Evolutionary conservation across 2,113 vertebrate genomes (phyloP), one percentile per base, ranked within the genome.

Genomic region (Oreochromis niloticus): DNA sequence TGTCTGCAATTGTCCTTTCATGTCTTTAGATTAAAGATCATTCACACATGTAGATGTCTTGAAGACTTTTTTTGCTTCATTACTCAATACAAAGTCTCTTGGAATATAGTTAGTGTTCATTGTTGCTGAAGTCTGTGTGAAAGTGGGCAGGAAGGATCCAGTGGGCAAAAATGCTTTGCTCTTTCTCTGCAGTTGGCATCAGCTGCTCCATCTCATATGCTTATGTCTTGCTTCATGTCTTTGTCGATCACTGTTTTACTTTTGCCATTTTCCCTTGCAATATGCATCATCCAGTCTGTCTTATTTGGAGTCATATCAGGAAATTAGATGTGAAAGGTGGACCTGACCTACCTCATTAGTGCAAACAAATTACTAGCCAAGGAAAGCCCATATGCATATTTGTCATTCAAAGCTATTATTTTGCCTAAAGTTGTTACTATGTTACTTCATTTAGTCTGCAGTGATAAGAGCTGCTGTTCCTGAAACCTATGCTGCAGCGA

Each of bases 351-450:
- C 86, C 82, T 93, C 87, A 94, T 95, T 95, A 93, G 85, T 86
- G 41, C 85, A 86, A 86, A 95, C 94, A 93, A 94, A 96, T 95
- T 92, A 81, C 83, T 34, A 50, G 87, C 61, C 87, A 84, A 94
- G 87, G 90, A 94, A 96, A 95, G 85, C 78, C 81, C 81, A 92
- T 46, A 87, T 56, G 5, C 82, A 85, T 85, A 89, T 89, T 85
- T 87, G 79, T 91, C 80, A 89, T 86, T 89, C 91, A 92, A 92
- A 92, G 85, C 93, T 94, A 95, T 96, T 94, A 94, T 91, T 93
- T 92, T 63, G 52, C 85, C 55, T 56, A 41, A 83, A 56, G 63
- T 89, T 85, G 73, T 52, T 80, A 50, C 61, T 81, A 89, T 80
- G 80, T 83, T 80, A 59, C 54, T 48, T 59, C 6, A 24, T 88